Evolutionary conservation across 2,113 vertebrate genomes (phyloP).

Genomic region (Sebastes schlegelii): DNA sequence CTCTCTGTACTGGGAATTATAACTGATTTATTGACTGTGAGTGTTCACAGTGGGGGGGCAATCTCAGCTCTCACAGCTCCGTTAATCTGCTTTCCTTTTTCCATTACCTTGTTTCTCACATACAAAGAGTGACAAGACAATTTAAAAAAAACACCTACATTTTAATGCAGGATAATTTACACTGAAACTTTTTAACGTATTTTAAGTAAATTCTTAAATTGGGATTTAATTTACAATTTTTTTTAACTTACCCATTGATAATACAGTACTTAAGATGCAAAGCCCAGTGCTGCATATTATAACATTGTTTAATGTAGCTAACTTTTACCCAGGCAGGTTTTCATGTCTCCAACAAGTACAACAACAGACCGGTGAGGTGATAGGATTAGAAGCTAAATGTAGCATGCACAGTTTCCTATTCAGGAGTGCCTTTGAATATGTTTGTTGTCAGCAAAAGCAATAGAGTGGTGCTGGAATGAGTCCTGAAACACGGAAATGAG

Average conservation of each 20-base stretch:
- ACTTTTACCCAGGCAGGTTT: not conserved
- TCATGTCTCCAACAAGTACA: not conserved
- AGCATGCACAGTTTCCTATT: not conserved
- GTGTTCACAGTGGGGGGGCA: not conserved
- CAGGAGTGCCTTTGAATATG: not conserved
- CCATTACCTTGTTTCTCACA: not conserved
- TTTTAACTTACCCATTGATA: not conserved
- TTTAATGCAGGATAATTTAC: not conserved
- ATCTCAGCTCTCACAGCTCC: not conserved
- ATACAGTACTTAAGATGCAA: not conserved
- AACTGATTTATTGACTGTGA: not conserved
- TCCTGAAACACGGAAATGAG: too few relatives aligned
- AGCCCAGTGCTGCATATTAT: not conserved
- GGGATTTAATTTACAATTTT: not conserved
- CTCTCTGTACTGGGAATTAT: not conserved
- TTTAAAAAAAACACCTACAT: not conserved
- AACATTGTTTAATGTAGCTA: not conserved
- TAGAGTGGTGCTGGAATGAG: too few relatives aligned
- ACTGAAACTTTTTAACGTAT: not conserved
- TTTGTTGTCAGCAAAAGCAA: not conserved
- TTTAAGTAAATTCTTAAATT: not conserved
- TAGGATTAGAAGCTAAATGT: not conserved
- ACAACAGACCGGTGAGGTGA: not conserved
- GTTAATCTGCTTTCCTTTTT: not conserved
- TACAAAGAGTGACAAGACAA: not conserved